phyloP scores from a whole-genome alignment of 2,888 invertebrate genomes.

The Minunthozetes semirufus region DNA sequence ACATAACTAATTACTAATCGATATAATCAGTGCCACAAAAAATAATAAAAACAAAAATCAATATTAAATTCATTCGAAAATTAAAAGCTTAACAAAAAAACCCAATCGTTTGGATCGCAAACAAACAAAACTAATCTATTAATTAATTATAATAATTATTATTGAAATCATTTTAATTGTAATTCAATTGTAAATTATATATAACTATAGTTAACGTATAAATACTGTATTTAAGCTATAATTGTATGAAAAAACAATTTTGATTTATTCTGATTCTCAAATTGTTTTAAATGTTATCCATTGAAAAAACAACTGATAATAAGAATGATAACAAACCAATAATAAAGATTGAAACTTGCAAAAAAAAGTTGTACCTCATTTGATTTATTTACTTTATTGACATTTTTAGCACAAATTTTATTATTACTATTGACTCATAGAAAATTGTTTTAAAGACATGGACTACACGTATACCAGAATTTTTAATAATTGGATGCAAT shows the following conservation, averaged over 20 bases:
- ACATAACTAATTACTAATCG: slow-evolving; percentile 20
- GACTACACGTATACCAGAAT: too few relatives aligned
- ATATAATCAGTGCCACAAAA: slow-evolving; percentile 21
- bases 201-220: background rate
- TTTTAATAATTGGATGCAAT: background rate
- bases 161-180: background rate
- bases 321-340: background rate
- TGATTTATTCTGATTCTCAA: background rate
- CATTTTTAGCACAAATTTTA: background rate
- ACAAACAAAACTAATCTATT: background rate
- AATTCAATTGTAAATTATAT: background rate
- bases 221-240: background rate
- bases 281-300: background rate
- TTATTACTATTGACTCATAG: background rate
- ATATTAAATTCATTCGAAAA: background rate
- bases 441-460: too few relatives aligned
- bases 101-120: background rate
- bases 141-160: slow-evolving; percentile 12
- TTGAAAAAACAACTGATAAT: background rate
- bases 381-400: slow-evolving; percentile 3
- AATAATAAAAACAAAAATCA: background rate
- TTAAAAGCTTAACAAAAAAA: slow-evolving; percentile 7
- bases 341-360: background rate
- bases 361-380: background rate
- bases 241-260: background rate